Evolutionary conservation across 2,888 invertebrate species (phyloP), one percentile per base, ranked within the genome.

Genomic region (Eutolmus rufibarbis): DNA sequence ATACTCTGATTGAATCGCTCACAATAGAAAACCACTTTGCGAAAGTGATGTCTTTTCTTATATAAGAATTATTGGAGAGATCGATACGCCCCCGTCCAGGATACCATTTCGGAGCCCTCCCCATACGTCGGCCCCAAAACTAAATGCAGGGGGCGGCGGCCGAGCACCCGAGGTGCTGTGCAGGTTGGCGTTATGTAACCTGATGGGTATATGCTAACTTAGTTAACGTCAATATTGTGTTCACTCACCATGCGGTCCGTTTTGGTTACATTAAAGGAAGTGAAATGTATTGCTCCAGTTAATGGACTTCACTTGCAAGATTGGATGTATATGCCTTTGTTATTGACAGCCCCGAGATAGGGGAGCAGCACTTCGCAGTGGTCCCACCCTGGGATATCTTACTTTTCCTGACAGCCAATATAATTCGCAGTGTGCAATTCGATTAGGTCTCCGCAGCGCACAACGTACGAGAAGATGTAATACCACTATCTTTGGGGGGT

Each of bases 31-130:
- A 85, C 85, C 85, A 85, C 85, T 85, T 85, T 85, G 51, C 85
- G 74, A 85, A 85, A 85, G 85, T 85, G 85, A 85, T 85, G 85
- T 85, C 85, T 85, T 85, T 85, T 85, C 85, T 85, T 85, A 85
- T 74, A 74, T 85, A 74, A 85, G 85, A 85, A 85, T 74, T 82
- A 82, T 82, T 85, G 31, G 74, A 23, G 43, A 66, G 74, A 85
- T 85, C 85, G 85, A 85, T 85, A 85, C 28, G 43, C 43, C 43
- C 19, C 81, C 28, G 8, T 40, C 40, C 23, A 8, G 43, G 37
- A 19, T 37, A n/a, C 7, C 23, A 78, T 16, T 23, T 31, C 51
- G 28, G 1, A 74, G 23, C 12, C 74, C 23, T 31, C 74, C 74
- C 23, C 14, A 34, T 40, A 40, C 12, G 40, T 40, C 1, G 40